Evolutionary conservation across 1,140 invertebrate genomes (phyloP).

Genomic region (Drosophila busckii): DNA sequence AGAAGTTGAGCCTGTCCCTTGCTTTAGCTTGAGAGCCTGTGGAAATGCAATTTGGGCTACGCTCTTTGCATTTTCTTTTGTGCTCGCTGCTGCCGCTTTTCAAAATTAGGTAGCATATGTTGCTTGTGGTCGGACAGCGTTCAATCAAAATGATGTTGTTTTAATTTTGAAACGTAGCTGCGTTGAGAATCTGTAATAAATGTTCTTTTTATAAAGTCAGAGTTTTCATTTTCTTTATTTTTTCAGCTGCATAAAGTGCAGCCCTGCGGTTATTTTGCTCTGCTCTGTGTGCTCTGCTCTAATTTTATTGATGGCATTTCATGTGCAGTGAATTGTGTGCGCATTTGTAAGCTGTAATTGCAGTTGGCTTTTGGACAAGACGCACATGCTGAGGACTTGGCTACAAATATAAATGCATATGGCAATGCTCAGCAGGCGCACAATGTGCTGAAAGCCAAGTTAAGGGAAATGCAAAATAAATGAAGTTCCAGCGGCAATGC

Average conservation of each 20-base stretch:
- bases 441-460: slow-evolving; percentile 28
- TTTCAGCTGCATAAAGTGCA: neutral
- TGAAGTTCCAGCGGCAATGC: too few species aligned
- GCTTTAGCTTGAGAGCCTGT: slow-evolving; percentile 19
- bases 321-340: slow-evolving; percentile 64
- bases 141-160: slow-evolving; percentile 75
- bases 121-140: slow-evolving; percentile 53
- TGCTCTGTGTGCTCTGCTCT: slow-evolving; percentile 46
- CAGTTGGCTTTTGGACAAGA: slow-evolving; percentile 35
- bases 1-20: neutral
- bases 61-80: slow-evolving; percentile 35
- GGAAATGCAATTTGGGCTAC: slow-evolving; percentile 63
- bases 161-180: slow-evolving; percentile 69
- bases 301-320: slow-evolving; percentile 74
- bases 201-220: slow-evolving; percentile 49
- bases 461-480: too few species aligned
- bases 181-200: slow-evolving; percentile 75
- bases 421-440: slow-evolving; percentile 34
- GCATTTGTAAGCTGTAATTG: slow-evolving; percentile 70
- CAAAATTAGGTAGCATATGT: slow-evolving; percentile 73
- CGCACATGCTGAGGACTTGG: slow-evolving; percentile 21
- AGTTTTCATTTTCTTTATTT: too few species aligned
- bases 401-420: slow-evolving; percentile 34
- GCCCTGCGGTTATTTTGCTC: slow-evolving; percentile 1
- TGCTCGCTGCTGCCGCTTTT: too few species aligned